A percentile compares a stretch with the other conserved stretches of the same genome.
Conservation (phyloP, 2,113 vertebrate species). For the Merops nubicus region DNA sequence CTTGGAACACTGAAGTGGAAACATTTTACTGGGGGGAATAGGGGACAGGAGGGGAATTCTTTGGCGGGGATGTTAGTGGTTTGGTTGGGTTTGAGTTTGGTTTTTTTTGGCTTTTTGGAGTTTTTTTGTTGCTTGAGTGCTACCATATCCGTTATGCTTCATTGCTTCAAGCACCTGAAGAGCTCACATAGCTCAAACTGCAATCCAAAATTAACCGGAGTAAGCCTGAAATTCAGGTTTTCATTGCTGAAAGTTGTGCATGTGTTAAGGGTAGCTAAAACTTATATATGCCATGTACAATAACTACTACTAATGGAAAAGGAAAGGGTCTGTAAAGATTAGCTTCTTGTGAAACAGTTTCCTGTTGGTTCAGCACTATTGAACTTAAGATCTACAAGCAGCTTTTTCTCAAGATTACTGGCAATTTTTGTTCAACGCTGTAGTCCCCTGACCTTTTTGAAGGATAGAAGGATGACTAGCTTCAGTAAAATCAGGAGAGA, state of each 20-base stretch:
- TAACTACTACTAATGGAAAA: neutral
- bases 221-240: neutral
- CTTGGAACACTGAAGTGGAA: neutral
- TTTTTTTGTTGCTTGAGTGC: neutral
- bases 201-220: neutral
- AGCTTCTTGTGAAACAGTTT: neutral
- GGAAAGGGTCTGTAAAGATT: neutral
- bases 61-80: neutral
- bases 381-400: neutral
- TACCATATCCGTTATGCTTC: neutral
- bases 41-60: neutral
- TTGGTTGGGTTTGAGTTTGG: neutral
- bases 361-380: neutral
- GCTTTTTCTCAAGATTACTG: neutral
- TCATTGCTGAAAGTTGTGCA: neutral
- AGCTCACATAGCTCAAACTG: neutral
- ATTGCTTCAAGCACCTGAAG: neutral
- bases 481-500: neutral
- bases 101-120: too few species aligned
- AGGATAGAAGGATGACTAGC: neutral
- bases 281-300: fast-evolving
- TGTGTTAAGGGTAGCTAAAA: neutral
- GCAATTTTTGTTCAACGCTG: neutral
- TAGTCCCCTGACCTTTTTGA: fast-evolving
- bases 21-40: neutral